These are phyloP conservation scores for Cyclura pinguis DNA, from an alignment of 2,797 vertebrate species.

Conservation along the genomic window DNA sequence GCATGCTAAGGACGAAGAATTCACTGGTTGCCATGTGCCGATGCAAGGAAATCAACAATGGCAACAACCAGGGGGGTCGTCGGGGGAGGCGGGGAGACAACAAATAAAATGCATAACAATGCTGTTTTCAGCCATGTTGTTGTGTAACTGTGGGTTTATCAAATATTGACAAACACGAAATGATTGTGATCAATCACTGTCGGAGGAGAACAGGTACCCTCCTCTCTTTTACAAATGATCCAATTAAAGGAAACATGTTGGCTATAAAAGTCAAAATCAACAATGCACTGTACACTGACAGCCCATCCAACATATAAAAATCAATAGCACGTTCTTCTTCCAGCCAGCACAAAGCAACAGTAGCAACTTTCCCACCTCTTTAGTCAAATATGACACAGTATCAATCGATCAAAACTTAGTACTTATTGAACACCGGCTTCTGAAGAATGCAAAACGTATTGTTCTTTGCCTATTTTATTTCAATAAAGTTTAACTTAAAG, in stretches of 20 bases:
- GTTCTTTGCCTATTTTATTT: constrained; percentile 77
- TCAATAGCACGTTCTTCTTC: constrained; percentile 84
- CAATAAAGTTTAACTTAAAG: constrained; percentile 82
- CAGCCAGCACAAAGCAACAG: constrained; percentile 80
- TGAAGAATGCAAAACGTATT: constrained; percentile 82
- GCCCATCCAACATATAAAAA: constrained; percentile 86
- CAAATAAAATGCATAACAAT: constrained; percentile 73
- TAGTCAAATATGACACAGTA: constrained; percentile 87
- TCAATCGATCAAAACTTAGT: constrained; percentile 87
- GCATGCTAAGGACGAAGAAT: constrained; percentile 13
- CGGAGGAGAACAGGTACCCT: constrained; percentile 82
- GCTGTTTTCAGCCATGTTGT: constrained; percentile 80
- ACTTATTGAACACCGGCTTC: constrained; percentile 81
- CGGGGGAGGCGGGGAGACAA: neutral
- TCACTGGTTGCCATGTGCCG: constrained; percentile 33
- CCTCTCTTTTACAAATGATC: constrained; percentile 89
- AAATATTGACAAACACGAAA: constrained; percentile 90
- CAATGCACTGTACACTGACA: constrained; percentile 85
- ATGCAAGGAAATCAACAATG: constrained; percentile 57
- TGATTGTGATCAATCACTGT: constrained; percentile 87
- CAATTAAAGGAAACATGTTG: constrained; percentile 89
- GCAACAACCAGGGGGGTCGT: constrained; percentile 55
- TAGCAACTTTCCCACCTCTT: constrained; percentile 85
- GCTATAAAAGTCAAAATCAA: constrained; percentile 89
- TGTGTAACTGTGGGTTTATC: constrained; percentile 85